These are phyloP conservation scores for Orchestes rusci DNA, from an alignment of 2,888 invertebrate species.

Conservation along the genomic window DNA sequence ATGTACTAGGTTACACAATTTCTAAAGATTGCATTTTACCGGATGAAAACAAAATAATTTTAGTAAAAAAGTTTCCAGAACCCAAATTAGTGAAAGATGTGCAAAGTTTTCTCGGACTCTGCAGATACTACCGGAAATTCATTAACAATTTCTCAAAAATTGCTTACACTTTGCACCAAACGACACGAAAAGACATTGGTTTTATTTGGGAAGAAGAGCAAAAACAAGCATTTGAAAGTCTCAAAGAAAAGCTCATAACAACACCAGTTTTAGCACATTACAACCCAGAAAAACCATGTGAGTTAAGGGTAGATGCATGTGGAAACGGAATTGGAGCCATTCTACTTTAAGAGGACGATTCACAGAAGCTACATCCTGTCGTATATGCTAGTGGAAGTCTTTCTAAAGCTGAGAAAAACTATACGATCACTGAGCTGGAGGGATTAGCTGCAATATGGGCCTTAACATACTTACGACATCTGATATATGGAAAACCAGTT, in stretches of 20 bases:
- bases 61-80: neutral
- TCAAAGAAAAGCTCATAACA: neutral
- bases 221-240: neutral
- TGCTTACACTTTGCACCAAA: neutral
- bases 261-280: neutral
- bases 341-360: neutral
- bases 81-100: neutral
- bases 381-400: neutral
- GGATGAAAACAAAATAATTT: neutral
- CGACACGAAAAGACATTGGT: neutral
- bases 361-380: neutral
- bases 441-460: neutral
- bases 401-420: neutral
- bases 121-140: neutral
- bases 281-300: neutral
- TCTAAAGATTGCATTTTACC: neutral
- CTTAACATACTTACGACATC: neutral
- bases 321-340: neutral
- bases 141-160: neutral
- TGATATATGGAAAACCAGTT: neutral
- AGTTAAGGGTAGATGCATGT: neutral
- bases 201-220: neutral
- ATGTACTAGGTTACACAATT: neutral
- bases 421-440: too few relatives aligned
- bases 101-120: neutral